phyloP scores from a whole-genome alignment of 2,888 invertebrate genomes.

The Chelonus formosanus region DNA sequence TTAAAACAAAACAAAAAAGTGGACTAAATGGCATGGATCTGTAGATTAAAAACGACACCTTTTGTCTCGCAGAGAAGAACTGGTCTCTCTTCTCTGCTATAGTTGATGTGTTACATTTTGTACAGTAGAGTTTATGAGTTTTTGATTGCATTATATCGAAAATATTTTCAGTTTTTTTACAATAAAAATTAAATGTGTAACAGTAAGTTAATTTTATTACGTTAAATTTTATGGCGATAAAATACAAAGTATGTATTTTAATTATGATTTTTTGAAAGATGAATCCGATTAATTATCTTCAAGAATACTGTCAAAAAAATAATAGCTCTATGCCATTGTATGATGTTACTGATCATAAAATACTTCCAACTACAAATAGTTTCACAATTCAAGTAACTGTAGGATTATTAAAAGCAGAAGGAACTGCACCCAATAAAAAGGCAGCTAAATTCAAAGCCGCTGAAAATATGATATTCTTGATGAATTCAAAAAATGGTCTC shows the following conservation, averaged over 20 bases:
- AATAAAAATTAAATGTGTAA: neutral
- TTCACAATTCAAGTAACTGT: conserved; percentile 13
- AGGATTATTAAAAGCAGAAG: conserved; percentile 13
- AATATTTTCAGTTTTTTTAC: too few species aligned
- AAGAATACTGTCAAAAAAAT: conserved; percentile 22
- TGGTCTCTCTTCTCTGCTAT: too few species aligned
- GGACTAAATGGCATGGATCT: too few species aligned
- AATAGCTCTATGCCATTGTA: conserved; percentile 4
- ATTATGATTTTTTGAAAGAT: conserved; percentile 18
- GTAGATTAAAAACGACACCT: too few species aligned
- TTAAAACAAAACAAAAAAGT: too few species aligned
- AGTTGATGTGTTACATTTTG: too few species aligned
- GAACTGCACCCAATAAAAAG: conserved; percentile 17
- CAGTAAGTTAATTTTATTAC: neutral
- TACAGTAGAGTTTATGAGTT: too few species aligned
- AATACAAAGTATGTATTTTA: neutral
- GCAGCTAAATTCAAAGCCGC: conserved; percentile 22
- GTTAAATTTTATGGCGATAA: too few species aligned
- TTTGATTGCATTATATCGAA: too few species aligned
- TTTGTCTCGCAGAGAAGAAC: too few species aligned
- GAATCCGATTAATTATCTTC: conserved; percentile 22
- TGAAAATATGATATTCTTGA: conserved; percentile 6
- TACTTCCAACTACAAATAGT: neutral
- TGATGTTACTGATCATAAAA: neutral
- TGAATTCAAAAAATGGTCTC: neutral